These are phyloP conservation scores for Bombus terrestris DNA, from an alignment of 1,140 invertebrate species.

Conservation along the genomic window DNA sequence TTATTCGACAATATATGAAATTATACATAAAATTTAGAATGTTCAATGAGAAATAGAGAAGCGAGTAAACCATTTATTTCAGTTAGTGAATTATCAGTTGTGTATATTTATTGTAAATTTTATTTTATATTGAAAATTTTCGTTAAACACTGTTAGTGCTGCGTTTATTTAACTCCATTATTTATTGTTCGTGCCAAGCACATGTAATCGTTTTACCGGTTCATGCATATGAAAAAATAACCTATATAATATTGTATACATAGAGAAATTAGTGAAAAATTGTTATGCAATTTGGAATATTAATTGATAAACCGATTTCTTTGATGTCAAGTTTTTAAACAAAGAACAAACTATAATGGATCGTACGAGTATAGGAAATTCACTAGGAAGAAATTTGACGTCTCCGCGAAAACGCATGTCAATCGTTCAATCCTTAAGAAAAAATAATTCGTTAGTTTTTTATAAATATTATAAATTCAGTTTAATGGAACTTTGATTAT, in stretches of 20 bases:
- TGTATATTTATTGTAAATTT: not conserved
- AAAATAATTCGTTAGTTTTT: conserved; percentile 76
- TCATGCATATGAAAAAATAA: not conserved
- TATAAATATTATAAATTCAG: not conserved
- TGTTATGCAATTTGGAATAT: not conserved
- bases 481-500: not conserved
- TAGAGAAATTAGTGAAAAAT: not conserved
- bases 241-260: not conserved
- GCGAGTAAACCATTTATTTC: not conserved
- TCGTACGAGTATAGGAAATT: conserved; percentile 63
- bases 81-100: not conserved
- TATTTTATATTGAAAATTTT: not conserved
- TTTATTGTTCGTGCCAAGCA: conserved; percentile 20
- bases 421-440: conserved; percentile 78
- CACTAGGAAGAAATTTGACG: conserved; percentile 57
- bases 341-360: conserved; percentile 66
- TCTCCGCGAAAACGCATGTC: conserved; percentile 78
- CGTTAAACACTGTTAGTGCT: not conserved
- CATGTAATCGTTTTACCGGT: conserved; percentile 24
- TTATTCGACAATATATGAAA: not conserved
- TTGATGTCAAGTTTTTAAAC: not conserved
- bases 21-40: not conserved
- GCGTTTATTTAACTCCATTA: not conserved
- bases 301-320: not conserved
- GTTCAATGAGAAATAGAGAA: not conserved